These are phyloP conservation scores for Chloromyia formosa DNA, from an alignment of 2,888 invertebrate genomes.

Conservation along the genomic window DNA sequence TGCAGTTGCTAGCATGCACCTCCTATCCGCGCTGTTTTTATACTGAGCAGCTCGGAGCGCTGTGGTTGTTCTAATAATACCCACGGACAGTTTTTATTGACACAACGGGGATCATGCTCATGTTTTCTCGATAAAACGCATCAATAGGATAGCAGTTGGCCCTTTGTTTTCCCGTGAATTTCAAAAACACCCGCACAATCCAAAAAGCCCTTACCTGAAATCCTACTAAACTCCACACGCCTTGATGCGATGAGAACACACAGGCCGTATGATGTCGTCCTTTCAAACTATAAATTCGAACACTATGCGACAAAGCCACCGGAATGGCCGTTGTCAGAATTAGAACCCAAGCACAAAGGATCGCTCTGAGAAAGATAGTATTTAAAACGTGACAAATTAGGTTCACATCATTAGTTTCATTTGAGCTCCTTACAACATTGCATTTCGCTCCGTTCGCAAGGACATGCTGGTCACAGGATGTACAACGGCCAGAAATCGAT, in stretches of 20 bases:
- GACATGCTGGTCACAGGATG: conserved; percentile 91
- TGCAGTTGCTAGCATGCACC: too few relatives aligned
- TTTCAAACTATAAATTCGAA: conserved; percentile 72
- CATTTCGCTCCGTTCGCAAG: conserved; percentile 82
- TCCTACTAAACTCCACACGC: conserved; percentile 66
- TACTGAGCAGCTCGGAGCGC: too few relatives aligned
- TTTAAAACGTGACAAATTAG: conserved; percentile 40
- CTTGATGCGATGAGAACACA: conserved; percentile 72
- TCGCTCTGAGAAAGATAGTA: conserved; percentile 67
- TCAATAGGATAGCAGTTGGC: too few relatives aligned
- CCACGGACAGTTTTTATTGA: too few relatives aligned
- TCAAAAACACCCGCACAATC: too few relatives aligned
- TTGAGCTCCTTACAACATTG: conserved; percentile 66
- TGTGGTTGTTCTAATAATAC: too few relatives aligned
- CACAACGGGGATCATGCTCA: too few relatives aligned
- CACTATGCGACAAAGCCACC: conserved; percentile 79
- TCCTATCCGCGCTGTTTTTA: too few relatives aligned
- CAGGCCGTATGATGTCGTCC: conserved; percentile 74
- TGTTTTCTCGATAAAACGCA: too few relatives aligned
- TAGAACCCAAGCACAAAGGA: conserved; percentile 81
- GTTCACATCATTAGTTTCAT: conserved; percentile 7
- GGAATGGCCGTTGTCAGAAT: conserved; percentile 83
- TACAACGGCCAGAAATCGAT: conserved; percentile 91
- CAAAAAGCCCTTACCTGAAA: conserved; percentile 63
- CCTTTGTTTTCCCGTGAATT: too few relatives aligned